phyloP scores from a whole-genome alignment of 2,888 invertebrate genomes.

The Apocheima hispidaria region DNA sequence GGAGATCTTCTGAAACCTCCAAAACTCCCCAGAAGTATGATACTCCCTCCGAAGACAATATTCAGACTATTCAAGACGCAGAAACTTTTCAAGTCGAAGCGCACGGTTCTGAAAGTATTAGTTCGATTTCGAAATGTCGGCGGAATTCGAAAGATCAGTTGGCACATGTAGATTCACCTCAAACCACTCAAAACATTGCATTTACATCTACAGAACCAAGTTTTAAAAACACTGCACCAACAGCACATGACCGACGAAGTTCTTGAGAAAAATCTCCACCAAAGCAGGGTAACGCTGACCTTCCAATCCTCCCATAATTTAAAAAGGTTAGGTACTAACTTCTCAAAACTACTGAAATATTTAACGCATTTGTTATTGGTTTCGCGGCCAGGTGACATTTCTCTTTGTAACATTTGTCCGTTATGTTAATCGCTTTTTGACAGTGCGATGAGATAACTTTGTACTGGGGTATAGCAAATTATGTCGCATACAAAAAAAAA shows the following conservation, averaged over 20 bases:
- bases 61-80: too few relatives aligned
- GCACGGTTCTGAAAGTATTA: neutral
- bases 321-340: too few relatives aligned
- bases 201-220: neutral
- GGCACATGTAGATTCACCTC: too few relatives aligned
- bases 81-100: neutral
- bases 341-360: too few relatives aligned
- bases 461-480: too few relatives aligned
- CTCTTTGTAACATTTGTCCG: too few relatives aligned
- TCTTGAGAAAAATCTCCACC: neutral
- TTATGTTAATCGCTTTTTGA: too few relatives aligned
- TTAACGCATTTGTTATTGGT: too few relatives aligned
- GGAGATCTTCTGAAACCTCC: neutral
- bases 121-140: neutral
- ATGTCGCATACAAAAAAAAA: too few relatives aligned
- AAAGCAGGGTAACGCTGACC: neutral
- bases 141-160: conserved; percentile 1
- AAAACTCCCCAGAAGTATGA: neutral
- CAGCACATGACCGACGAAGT: neutral
- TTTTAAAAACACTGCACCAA: neutral
- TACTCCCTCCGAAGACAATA: too few relatives aligned
- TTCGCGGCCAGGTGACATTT: too few relatives aligned
- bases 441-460: too few relatives aligned
- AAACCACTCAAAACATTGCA: neutral
- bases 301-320: neutral